These are phyloP conservation scores for Cosmia pyralina DNA, from an alignment of 2,888 invertebrate genomes.

Conservation along the genomic window DNA sequence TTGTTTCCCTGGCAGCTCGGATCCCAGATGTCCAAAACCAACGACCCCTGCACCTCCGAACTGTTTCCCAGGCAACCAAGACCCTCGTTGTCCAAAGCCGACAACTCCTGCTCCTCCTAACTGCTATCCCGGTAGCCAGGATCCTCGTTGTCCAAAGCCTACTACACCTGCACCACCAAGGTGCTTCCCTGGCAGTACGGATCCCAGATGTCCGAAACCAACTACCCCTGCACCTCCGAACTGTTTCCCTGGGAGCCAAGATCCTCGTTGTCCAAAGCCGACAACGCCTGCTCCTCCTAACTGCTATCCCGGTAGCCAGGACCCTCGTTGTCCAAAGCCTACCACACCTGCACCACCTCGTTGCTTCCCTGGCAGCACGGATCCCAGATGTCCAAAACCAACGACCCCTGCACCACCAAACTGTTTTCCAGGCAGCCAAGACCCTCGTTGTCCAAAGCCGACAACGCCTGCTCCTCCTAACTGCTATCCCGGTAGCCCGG, in stretches of 20 bases:
- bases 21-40: conserved; percentile 64
- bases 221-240: conserved; percentile 55
- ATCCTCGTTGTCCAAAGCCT: conserved; percentile 63
- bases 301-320: conserved; percentile 66
- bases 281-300: conserved; percentile 70
- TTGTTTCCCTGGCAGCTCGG: conserved; percentile 68
- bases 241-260: conserved; percentile 69
- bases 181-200: conserved; percentile 64
- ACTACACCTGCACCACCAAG: conserved; percentile 54
- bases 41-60: conserved; percentile 58
- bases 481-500: conserved; percentile 64
- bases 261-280: conserved; percentile 66
- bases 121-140: conserved; percentile 58
- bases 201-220: conserved; percentile 72
- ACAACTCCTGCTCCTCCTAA: conserved; percentile 65
- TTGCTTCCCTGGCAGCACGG: background rate
- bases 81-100: conserved; percentile 70
- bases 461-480: conserved; percentile 37
- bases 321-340: conserved; percentile 65
- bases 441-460: conserved; percentile 59
- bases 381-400: conserved; percentile 45
- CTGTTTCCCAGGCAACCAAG: conserved; percentile 74
- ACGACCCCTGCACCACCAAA: conserved; percentile 61
- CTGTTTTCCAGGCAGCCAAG: conserved; percentile 67
- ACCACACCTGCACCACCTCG: conserved; percentile 13